phyloP scores from a whole-genome alignment of 2,113 vertebrate species.

The Opisthocomus hoazin region DNA sequence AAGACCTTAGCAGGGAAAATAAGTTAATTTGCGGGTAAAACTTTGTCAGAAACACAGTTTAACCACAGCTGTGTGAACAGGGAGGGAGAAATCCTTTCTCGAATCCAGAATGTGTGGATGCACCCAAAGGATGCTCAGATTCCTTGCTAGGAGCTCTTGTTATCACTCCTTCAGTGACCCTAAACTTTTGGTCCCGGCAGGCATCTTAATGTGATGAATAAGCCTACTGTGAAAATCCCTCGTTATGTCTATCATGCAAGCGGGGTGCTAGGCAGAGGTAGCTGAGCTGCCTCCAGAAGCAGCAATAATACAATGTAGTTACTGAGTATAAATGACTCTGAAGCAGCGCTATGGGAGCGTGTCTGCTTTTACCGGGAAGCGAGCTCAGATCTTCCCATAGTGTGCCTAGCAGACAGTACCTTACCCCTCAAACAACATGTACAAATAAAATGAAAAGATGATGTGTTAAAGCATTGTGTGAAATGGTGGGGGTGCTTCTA shows the following conservation, averaged over 20 bases:
- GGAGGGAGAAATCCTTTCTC: neutral
- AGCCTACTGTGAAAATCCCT: neutral
- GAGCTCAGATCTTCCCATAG: neutral
- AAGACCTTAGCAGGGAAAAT: neutral
- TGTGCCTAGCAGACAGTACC: neutral
- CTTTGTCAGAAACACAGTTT: neutral
- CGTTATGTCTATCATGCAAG: rapidly evolving
- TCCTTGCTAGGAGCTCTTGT: neutral
- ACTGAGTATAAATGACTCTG: rapidly evolving
- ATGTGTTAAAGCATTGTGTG: neutral
- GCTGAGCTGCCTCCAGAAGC: neutral
- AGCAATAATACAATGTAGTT: neutral
- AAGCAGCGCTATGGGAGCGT: rapidly evolving
- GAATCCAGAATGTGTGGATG: neutral
- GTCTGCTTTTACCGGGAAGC: neutral
- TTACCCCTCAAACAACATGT: neutral
- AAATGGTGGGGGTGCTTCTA: neutral
- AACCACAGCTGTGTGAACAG: neutral
- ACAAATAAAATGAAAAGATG: neutral
- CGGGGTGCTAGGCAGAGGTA: neutral
- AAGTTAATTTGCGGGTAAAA: neutral
- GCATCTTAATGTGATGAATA: neutral
- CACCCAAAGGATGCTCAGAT: neutral
- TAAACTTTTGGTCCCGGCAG: neutral
- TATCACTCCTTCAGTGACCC: neutral